A percentile compares a stretch with the other conserved stretches of the same genome.
phyloP scores from a whole-genome alignment of 2,888 invertebrate species.

The Hyppa rectilinea region DNA sequence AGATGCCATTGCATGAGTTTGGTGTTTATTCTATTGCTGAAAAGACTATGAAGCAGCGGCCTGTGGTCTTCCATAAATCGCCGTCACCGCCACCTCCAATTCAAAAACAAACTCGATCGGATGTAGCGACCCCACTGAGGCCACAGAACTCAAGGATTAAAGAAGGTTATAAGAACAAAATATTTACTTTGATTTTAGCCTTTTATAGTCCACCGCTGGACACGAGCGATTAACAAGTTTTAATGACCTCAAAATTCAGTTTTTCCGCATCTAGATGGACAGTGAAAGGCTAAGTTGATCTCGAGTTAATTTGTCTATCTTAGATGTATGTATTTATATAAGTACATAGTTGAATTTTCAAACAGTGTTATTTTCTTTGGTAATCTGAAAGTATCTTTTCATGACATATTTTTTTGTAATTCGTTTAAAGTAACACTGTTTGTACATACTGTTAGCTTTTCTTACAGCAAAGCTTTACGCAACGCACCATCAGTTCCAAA shows the following conservation, averaged over 20 bases:
- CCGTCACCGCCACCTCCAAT: slow-evolving; percentile 77
- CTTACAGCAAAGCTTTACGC: slow-evolving; percentile 70
- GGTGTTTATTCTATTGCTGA: slow-evolving; percentile 85
- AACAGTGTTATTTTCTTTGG: slow-evolving; percentile 79
- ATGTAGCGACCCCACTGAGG: slow-evolving; percentile 67
- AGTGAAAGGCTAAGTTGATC: neutral
- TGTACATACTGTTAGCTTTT: slow-evolving; percentile 67
- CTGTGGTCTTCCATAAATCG: slow-evolving; percentile 75
- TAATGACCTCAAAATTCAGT: neutral
- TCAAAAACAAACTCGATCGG: slow-evolving; percentile 71
- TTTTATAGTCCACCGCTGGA: neutral
- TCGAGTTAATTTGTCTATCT: neutral
- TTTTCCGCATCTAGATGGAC: neutral
- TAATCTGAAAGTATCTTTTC: neutral
- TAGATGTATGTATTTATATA: neutral
- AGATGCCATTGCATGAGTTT: slow-evolving; percentile 80
- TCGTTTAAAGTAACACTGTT: slow-evolving; percentile 81
- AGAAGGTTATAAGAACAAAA: slow-evolving; percentile 74
- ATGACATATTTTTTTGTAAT: slow-evolving; percentile 22
- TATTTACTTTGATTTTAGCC: neutral
- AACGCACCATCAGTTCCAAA: slow-evolving; percentile 75
- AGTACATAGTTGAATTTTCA: slow-evolving; percentile 46
- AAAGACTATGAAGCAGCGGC: slow-evolving; percentile 72
- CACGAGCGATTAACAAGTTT: neutral
- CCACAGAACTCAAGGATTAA: slow-evolving; percentile 78